A percentile compares a stretch with the other conserved stretches of the same genome.
Conservation (phyloP, 2,797 vertebrate species). For the Cebuella pygmaea region DNA sequence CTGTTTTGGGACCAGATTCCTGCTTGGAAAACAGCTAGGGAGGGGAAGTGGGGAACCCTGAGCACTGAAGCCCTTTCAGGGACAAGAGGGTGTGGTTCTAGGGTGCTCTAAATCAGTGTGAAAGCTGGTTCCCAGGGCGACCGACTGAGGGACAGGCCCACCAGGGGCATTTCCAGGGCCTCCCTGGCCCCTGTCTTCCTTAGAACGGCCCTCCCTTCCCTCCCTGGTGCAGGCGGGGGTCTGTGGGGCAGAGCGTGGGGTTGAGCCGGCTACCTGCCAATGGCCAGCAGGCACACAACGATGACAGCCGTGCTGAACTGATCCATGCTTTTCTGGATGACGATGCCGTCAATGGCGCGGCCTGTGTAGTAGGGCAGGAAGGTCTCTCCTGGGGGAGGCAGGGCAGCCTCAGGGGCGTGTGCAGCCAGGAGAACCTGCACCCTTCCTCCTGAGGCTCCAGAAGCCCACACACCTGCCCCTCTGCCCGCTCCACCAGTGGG, state of each 20-base stretch:
- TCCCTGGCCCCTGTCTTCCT: not conserved
- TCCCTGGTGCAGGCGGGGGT: not conserved
- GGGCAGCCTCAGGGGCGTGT: not conserved
- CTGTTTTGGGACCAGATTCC: not conserved
- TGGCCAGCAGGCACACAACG: slow-evolving; percentile 87
- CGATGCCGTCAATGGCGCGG: slow-evolving; percentile 92
- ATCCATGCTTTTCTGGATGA: slow-evolving; percentile 94
- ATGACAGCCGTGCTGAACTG: slow-evolving; percentile 89
- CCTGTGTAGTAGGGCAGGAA: slow-evolving; percentile 96
- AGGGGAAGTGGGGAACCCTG: not conserved
- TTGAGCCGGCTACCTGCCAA: slow-evolving; percentile 88
- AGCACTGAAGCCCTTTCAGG: not conserved
- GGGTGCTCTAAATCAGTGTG: not conserved
- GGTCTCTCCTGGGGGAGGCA: slow-evolving; percentile 89
- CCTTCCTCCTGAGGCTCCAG: not conserved
- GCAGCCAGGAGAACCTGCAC: rapidly evolving
- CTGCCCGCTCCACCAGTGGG: rapidly evolving
- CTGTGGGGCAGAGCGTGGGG: rapidly evolving
- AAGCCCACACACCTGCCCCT: rapidly evolving
- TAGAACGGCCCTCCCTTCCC: rapidly evolving
- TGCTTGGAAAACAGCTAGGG: not conserved
- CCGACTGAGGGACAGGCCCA: not conserved
- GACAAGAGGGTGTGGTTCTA: not conserved
- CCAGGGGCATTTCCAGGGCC: not conserved
- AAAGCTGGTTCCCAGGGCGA: not conserved